Evolutionary conservation across 2,113 vertebrate genomes (phyloP), one percentile per base, ranked within the genome.

Genomic region (Dendrocopos noguchii): DNA sequence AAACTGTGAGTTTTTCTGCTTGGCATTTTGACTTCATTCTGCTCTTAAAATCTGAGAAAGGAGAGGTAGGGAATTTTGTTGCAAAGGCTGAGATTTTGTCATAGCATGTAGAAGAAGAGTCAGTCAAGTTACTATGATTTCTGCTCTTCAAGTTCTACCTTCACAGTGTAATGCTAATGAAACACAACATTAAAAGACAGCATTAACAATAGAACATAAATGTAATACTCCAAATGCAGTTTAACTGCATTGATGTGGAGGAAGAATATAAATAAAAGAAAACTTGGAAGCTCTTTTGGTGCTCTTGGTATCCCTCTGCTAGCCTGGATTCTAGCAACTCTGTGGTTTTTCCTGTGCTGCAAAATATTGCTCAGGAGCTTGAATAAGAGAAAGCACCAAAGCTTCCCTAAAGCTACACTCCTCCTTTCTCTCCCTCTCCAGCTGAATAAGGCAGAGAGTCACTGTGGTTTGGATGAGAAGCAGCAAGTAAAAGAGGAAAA

Each of bases 241-340:
- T 84, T 42, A 70, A 21, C 22, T 33, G 5, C 3, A 1, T 53
- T 71, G n/a, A 50, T 47, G n/a, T 29, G 4, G 28, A 86, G 19
- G 19, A 78, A 80, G 6, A 77, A 5, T 39, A 39, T 50, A 24
- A 46, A 70, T 83, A 66, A 36, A 12, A 8, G 5, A 81, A 65
- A 52, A 17, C n/a, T 50, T 15, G 0, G 0, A 29, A 6, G 42
- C 25, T 1, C 1, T 12, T n/a, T 63, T 57, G 29, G 7, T 65
- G 22, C 18, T 80, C 31, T 83, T 47, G 33, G 12, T 72, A 33
- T 57, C 12, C 28, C 10, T 85, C 29, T 47, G 29, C 29, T 53
- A n/a, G 14, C 55, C 47, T 64, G 52, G 36, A 53, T 64, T 83
- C 29, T 73, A 71, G 25, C 4, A 77, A 47, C 16, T 47, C 3